These are phyloP conservation scores for Siniperca obscura DNA, from an alignment of 2,797 vertebrate genomes.

Conservation along the genomic window DNA sequence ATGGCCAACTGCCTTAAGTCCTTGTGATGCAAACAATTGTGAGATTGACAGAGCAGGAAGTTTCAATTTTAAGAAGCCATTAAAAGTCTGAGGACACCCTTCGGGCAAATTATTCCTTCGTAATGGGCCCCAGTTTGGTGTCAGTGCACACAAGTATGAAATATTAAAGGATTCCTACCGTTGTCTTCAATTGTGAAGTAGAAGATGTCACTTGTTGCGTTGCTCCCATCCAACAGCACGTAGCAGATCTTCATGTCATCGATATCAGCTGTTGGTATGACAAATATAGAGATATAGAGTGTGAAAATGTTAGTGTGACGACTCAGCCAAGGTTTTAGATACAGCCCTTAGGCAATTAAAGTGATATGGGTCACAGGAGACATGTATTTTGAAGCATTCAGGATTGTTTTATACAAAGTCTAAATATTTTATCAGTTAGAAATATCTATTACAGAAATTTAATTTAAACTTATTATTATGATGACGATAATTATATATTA, in stretches of 20 bases:
- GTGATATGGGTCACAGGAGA: slow-evolving; percentile 19
- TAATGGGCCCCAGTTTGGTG: slow-evolving; percentile 21
- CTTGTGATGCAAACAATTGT: slow-evolving; percentile 80
- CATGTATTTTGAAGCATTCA: slow-evolving; percentile 9
- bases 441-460: slow-evolving; percentile 13
- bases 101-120: slow-evolving; percentile 15
- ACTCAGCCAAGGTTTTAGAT: slow-evolving; percentile 47
- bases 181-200: slow-evolving; percentile 91
- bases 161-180: slow-evolving; percentile 81
- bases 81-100: slow-evolving; percentile 53
- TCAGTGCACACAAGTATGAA: slow-evolving; percentile 26
- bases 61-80: slow-evolving; percentile 62
- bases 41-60: slow-evolving; percentile 69
- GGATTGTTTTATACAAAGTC: slow-evolving; percentile 13
- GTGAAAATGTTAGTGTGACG: slow-evolving; percentile 36
- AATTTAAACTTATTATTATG: neutral
- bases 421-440: neutral
- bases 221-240: slow-evolving; percentile 86
- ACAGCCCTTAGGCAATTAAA: slow-evolving; percentile 39
- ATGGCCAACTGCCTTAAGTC: slow-evolving; percentile 79
- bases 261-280: slow-evolving; percentile 85
- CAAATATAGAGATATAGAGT: slow-evolving; percentile 39
- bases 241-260: slow-evolving; percentile 92
- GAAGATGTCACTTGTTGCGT: slow-evolving; percentile 89
- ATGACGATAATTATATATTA: neutral